Conservation (phyloP, 2,888 invertebrate genomes). For the Apeira syringaria region DNA sequence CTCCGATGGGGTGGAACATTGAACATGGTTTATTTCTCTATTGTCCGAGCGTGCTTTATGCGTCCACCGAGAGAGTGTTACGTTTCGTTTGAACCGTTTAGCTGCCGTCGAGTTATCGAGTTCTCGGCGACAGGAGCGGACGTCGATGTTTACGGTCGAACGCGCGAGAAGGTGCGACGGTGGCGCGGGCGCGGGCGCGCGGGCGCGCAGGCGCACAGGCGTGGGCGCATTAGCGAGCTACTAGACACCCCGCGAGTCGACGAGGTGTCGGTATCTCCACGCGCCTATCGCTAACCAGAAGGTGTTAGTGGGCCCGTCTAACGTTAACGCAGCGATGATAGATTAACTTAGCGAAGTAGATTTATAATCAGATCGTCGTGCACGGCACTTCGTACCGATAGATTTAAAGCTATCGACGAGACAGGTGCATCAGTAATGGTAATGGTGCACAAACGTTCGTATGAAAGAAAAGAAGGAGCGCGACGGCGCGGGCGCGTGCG, state of each 20-base stretch:
- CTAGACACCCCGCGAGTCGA: constrained; percentile 33
- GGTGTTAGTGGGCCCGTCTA: constrained; percentile 18
- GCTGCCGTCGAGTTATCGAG: constrained; percentile 54
- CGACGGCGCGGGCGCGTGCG: too few relatives aligned
- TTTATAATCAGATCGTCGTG: not conserved
- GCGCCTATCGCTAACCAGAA: constrained; percentile 40
- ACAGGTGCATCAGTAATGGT: constrained; percentile 17
- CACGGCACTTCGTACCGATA: not conserved
- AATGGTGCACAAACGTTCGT: constrained; percentile 32
- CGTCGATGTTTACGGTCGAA: constrained; percentile 53
- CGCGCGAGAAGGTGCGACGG: constrained; percentile 40
- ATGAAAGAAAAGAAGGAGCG: constrained; percentile 40
- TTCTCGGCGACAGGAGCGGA: constrained; percentile 49
- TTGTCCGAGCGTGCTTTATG: constrained; percentile 65
- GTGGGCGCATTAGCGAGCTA: constrained; percentile 49
- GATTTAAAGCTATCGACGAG: constrained; percentile 5
- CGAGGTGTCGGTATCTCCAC: constrained; percentile 39
- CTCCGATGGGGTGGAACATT: constrained; percentile 57
- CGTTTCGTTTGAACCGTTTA: constrained; percentile 44
- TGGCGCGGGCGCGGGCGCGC: too few relatives aligned
- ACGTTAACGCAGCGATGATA: constrained; percentile 7
- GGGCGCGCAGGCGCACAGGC: too few relatives aligned
- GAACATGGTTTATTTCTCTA: constrained; percentile 71
- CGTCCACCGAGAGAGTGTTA: constrained; percentile 30
- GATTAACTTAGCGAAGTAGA: not conserved